phyloP scores from a whole-genome alignment of 1,140 invertebrate species.

The Bombus balteatus region DNA sequence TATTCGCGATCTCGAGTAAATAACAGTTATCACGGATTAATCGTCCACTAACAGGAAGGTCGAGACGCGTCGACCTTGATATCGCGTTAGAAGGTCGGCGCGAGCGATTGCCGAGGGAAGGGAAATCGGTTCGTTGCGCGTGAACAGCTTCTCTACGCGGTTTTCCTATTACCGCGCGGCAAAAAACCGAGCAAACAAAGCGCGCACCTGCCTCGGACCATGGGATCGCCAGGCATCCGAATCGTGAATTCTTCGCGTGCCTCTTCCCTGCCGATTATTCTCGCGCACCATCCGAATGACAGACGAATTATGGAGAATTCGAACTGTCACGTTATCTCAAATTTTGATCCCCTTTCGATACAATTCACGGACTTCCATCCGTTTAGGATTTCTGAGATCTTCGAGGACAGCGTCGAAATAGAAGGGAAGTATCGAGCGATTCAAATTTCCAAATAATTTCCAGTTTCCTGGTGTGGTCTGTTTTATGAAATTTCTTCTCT shows the following conservation, averaged over 20 bases:
- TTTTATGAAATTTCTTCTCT: too few relatives aligned
- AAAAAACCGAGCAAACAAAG: slow-evolving; percentile 39
- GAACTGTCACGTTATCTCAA: background rate
- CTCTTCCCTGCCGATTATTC: background rate
- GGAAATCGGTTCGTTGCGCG: background rate
- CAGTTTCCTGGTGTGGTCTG: too few relatives aligned
- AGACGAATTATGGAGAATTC: background rate
- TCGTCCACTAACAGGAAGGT: background rate
- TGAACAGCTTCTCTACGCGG: background rate
- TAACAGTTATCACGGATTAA: background rate
- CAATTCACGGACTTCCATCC: too few relatives aligned
- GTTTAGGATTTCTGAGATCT: too few relatives aligned
- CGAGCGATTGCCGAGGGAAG: slow-evolving; percentile 12
- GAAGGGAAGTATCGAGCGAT: too few relatives aligned
- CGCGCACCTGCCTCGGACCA: background rate
- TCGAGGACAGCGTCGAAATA: too few relatives aligned
- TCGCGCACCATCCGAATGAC: background rate
- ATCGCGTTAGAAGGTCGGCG: slow-evolving; percentile 1
- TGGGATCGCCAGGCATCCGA: slow-evolving; percentile 16
- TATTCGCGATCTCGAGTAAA: background rate
- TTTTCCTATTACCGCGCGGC: slow-evolving; percentile 18
- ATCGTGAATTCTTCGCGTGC: slow-evolving; percentile 19
- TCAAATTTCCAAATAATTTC: too few relatives aligned
- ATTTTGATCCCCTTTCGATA: background rate
- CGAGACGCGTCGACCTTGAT: background rate